A percentile compares a stretch with the other conserved stretches of the same genome.
Conservation (phyloP, 2,797 vertebrate genomes). For the Petrocephalus sullivani region DNA sequence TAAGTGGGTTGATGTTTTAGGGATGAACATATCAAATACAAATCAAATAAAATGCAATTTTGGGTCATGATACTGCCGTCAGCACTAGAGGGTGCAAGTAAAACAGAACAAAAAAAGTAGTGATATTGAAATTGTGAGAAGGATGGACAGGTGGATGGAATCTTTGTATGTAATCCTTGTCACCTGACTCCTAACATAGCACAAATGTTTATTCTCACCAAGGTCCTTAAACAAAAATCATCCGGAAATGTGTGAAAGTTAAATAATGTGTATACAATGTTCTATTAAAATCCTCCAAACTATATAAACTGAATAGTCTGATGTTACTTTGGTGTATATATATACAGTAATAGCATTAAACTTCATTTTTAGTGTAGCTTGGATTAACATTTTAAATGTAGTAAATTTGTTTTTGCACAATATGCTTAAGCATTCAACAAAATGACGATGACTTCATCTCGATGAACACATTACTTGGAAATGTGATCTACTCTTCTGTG, state of each 20-base stretch:
- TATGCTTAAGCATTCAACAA: not conserved
- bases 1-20: not conserved
- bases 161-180: not conserved
- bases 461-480: not conserved
- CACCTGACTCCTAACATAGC: not conserved
- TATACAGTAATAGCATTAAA: not conserved
- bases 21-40: not conserved
- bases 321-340: not conserved
- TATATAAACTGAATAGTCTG: not conserved
- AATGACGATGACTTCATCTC: not conserved
- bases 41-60: not conserved
- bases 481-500: not conserved
- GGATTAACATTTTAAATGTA: not conserved
- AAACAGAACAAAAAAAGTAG: not conserved
- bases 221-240: not conserved
- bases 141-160: not conserved
- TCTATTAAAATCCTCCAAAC: not conserved
- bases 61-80: not conserved
- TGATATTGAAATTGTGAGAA: not conserved
- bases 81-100: not conserved
- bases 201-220: not conserved
- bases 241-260: not conserved
- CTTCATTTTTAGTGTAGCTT: not conserved
- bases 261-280: not conserved
- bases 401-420: not conserved